Percentiles rank a stretch among this genome's conserved stretches.
Conservation (phyloP, 2,797 vertebrate species). For the Alcedo atthis region DNA sequence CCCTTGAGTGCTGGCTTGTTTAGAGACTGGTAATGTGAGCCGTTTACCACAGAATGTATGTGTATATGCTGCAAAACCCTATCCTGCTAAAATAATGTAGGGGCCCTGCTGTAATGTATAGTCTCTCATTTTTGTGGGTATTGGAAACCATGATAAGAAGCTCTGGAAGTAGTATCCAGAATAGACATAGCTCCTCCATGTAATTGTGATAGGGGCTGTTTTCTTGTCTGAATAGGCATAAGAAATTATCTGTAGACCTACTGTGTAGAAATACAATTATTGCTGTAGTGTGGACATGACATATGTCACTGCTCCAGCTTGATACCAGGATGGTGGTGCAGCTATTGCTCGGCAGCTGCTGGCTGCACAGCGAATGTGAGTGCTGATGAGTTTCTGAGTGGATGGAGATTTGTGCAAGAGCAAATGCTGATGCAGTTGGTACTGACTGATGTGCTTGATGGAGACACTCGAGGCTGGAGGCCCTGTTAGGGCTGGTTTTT, state of each 20-base stretch:
- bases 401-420: neutral
- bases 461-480: neutral
- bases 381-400: conserved; percentile 11
- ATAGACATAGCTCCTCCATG: neutral
- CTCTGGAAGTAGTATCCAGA: neutral
- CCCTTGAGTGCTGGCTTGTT: neutral
- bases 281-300: conserved; percentile 24
- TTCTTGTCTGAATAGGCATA: neutral
- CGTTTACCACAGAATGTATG: neutral
- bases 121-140: neutral
- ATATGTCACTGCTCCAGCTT: conserved; percentile 27
- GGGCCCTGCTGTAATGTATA: neutral
- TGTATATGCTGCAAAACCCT: neutral
- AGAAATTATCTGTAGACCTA: neutral
- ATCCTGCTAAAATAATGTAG: neutral
- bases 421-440: neutral
- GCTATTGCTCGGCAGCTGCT: conserved; percentile 61
- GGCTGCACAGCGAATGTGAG: neutral
- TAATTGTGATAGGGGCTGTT: neutral
- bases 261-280: neutral
- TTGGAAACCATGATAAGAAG: neutral
- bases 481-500: neutral
- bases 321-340: conserved; percentile 7
- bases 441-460: neutral
- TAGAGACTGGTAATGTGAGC: conserved; percentile 22